Base-by-base conservation (phyloP, 23 tunicate species). In the Halocynthia aurantium region DNA sequence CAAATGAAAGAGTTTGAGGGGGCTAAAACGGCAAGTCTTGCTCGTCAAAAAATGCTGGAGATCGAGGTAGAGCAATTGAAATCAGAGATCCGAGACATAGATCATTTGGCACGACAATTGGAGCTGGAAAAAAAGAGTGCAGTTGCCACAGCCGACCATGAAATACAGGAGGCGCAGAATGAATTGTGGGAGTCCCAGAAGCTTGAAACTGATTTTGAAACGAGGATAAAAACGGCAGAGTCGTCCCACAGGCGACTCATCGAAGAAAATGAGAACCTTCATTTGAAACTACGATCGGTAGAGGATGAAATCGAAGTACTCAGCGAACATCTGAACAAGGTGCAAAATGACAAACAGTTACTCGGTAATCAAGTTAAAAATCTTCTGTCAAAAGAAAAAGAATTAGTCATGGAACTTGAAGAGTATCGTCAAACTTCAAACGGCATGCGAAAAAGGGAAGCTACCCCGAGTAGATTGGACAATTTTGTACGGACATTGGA, bases 101-200 rank as follows among this genome's bases (percentile, higher is more conserved):
- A 92, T 70, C 83, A 78, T 17, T 77, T 92, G 40, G 98, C 98
- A n/a, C 87, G 82, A 40, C 92, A 92, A 66, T 77, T 92, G 21
- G 98, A 92, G 76, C 82, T 75, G 51, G 92, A 92, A 49, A 92
- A 92, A 57, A 91, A 82, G 85, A 90, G 86, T 5, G 98, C 98
- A 51, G 92, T 92, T 7, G 56, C 69, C 7, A 88, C 81, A 6
- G 98, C 98, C 6, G 98, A 92, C 75, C 82, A 85, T 12, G 93
- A 92, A 62, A 82, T 92, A 52, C 93, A 86, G 65, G 98, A 92
- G 83, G 98, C 91, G 22, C 85, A 92, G 62, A 53, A 87, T 52
- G 93, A 92, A 64, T 62, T 92, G 55, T 64, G 92, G 12, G 81
- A 72, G 22, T 82, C 98, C 6, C 92, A 86, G 57, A 62, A 83